phyloP scores from a whole-genome alignment of 2,888 invertebrate species.

The Cyclophora punctaria region DNA sequence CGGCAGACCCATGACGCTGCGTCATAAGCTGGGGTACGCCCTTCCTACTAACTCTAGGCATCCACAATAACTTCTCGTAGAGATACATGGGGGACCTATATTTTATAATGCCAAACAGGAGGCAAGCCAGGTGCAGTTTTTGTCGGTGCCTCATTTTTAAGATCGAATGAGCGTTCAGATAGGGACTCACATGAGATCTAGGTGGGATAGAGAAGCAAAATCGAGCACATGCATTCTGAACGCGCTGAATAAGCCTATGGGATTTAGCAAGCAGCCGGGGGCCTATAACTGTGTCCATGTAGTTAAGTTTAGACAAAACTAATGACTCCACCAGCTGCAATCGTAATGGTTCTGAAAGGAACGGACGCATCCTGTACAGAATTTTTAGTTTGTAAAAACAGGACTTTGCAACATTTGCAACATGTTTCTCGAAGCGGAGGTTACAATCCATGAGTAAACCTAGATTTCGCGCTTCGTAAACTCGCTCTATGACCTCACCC shows the following conservation, averaged over 20 bases:
- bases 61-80: not conserved
- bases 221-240: constrained; percentile 10
- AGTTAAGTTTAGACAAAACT: constrained; percentile 1
- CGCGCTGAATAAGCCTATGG: constrained; percentile 1
- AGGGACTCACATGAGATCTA: not conserved
- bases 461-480: constrained; percentile 1
- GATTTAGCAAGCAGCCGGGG: not conserved
- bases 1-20: not conserved
- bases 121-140: not conserved
- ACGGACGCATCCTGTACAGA: not conserved
- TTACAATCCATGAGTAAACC: constrained; percentile 1
- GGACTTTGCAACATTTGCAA: not conserved
- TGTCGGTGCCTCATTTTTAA: not conserved
- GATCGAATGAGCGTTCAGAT: not conserved
- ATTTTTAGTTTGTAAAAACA: not conserved
- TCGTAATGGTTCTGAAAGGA: not conserved
- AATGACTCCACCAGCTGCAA: constrained; percentile 1
- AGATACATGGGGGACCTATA: too few species aligned
- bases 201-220: constrained; percentile 5
- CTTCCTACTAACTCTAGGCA: not conserved
- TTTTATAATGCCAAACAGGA: not conserved
- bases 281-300: constrained; percentile 1
- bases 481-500: not conserved
- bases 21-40: not conserved
- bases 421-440: not conserved